phyloP scores from a whole-genome alignment of 2,113 vertebrate genomes.

The Petrocephalus microphthalmus region DNA sequence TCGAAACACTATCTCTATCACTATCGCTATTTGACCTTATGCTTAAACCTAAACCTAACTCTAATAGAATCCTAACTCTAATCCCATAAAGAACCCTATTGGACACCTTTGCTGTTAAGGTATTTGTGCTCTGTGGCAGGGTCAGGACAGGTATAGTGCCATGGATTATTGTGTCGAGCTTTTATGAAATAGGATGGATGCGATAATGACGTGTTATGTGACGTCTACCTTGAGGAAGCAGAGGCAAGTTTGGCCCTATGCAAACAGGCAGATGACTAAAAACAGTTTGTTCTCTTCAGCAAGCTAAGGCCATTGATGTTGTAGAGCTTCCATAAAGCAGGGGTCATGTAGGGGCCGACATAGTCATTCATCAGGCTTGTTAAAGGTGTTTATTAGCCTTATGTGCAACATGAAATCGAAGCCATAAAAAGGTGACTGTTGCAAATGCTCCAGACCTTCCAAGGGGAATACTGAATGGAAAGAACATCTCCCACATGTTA shows the following conservation, averaged over 20 bases:
- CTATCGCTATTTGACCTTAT: background rate
- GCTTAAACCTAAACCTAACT: background rate
- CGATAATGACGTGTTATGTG: background rate
- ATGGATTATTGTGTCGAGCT: background rate
- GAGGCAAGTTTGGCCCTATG: background rate
- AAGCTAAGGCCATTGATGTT: background rate
- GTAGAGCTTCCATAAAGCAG: background rate
- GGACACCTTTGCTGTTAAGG: background rate
- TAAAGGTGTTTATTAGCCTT: background rate
- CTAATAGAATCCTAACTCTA: background rate
- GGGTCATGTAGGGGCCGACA: background rate
- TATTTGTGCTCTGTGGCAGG: background rate
- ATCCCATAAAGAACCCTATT: background rate
- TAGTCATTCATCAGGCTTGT: background rate
- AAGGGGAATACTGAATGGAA: background rate
- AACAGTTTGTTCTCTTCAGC: background rate
- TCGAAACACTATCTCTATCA: background rate
- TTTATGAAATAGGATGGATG: background rate
- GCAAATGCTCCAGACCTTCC: background rate
- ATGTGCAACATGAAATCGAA: background rate
- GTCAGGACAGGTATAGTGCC: background rate
- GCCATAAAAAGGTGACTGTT: background rate
- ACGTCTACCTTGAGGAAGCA: background rate
- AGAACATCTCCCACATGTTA: background rate
- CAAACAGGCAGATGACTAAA: background rate